Evolutionary conservation across 2,113 vertebrate genomes (phyloP).

Genomic region (Clarias gariepinus): DNA sequence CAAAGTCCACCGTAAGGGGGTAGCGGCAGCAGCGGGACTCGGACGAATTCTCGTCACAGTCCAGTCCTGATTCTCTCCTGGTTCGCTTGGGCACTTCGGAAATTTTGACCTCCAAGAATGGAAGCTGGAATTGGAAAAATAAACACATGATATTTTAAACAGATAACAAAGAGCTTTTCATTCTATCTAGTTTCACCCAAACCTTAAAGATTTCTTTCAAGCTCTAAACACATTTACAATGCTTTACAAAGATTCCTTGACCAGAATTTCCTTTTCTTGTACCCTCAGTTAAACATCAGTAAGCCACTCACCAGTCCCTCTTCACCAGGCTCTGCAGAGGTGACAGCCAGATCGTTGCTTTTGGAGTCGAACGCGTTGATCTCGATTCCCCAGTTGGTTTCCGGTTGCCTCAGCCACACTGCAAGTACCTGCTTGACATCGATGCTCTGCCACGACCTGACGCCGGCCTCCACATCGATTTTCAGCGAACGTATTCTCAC

Average conservation of each 20-base stretch:
- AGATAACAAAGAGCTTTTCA: neutral
- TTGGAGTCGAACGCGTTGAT: conserved; percentile 93
- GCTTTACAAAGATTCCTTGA: no score
- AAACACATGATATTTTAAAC: neutral
- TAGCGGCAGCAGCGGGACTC: conserved; percentile 96
- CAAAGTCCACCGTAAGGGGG: conserved; percentile 95
- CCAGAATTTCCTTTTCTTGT: neutral
- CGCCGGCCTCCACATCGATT: conserved; percentile 89
- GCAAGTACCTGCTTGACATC: conserved; percentile 94
- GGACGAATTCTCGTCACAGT: conserved; percentile 92
- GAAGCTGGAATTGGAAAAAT: conserved; percentile 83
- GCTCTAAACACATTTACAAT: neutral
- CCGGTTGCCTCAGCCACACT: conserved; percentile 96
- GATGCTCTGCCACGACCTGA: conserved; percentile 94
- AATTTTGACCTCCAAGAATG: conserved; percentile 96
- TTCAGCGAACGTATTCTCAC: conserved; percentile 94
- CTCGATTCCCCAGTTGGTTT: conserved; percentile 98
- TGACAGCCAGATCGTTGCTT: conserved; percentile 89
- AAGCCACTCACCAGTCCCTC: conserved; percentile 89
- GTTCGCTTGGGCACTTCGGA: conserved; percentile 86
- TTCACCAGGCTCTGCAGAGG: conserved; percentile 84
- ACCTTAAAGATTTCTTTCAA: no score
- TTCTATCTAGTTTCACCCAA: neutral
- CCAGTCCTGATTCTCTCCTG: conserved; percentile 88
- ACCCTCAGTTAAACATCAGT: neutral